Percentiles rank a stretch among this genome's conserved stretches.
Conservation (phyloP, 2,888 invertebrate species). For the Torymus aiolomorphi region DNA sequence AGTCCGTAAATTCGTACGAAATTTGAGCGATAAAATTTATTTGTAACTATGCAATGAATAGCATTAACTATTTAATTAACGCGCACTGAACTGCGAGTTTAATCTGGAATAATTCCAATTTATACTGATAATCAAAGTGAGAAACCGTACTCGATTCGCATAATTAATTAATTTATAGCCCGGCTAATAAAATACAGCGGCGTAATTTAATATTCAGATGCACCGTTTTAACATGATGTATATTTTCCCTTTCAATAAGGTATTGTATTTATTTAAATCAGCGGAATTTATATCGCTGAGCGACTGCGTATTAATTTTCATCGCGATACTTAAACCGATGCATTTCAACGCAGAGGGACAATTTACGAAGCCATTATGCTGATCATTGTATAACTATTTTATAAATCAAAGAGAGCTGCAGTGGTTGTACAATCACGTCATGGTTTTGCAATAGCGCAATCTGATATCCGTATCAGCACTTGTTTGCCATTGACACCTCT, state of each 20-base stretch:
- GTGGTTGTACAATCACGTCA: no score
- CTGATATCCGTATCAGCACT: no score
- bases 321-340: not conserved
- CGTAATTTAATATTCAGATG: not conserved
- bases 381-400: no score
- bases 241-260: constrained; percentile 6
- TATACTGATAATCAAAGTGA: not conserved
- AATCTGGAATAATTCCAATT: not conserved
- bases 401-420: no score
- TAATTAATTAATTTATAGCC: constrained; percentile 20
- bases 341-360: not conserved
- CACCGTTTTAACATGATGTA: not conserved
- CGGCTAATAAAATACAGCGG: not conserved
- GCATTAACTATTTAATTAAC: no score
- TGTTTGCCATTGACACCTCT: no score
- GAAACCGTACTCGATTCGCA: not conserved
- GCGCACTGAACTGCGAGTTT: not conserved
- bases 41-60: no score
- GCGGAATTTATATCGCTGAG: not conserved
- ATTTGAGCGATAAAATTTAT: no score
- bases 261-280: constrained; percentile 9
- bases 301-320: not conserved
- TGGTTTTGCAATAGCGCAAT: no score
- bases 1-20: no score
- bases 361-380: no score